Evolutionary conservation across 1,140 invertebrate species (phyloP), one percentile per base, ranked within the genome.

Genomic region (Cepaea nemoralis): DNA sequence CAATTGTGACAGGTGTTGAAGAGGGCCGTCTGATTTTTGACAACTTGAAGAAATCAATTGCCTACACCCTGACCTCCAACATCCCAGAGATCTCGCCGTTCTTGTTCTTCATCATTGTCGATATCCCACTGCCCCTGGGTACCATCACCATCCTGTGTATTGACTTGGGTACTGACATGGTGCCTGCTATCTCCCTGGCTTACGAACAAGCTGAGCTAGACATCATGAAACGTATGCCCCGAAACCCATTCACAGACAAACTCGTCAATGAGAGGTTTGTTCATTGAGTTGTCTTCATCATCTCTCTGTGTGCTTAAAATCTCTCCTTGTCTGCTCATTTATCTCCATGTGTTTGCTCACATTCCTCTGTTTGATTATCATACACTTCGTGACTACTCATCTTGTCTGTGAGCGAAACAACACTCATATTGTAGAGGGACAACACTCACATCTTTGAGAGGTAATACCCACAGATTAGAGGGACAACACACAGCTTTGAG

Each of bases 51-150:
- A 99, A 99, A 93, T 99, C 98, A 85, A 99, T 99, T 93, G 98
- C 98, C 31, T 99, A 99, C 94, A 99, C 98, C 48, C 93, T 99
- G 81, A 99, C 98, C 83, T 98, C 97, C 82, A 99, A 99, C 93
- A 99, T 99, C 93, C 98, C 98, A 86, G 98, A 99, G 94, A 99
- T 99, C 90, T 97, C 97, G 67, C 98, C 98, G 75, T 99, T 99
- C 95, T 94, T 99, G 91, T 94, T 97, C 82, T 99, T 99, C 93
- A 99, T 99, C 92, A 94, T 99, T 40, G 95, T 96, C 92, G 97
- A 98, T 91, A 97, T 99, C 91, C 98, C 98, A 81, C 93, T 99
- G 86, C 98, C 98, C 73, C 94, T 99, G 84, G 98, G 98, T 89
- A 99, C 98, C 79, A 97, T 99, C 82, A 99, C 98, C 86, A 99